phyloP scores from a whole-genome alignment of 2,797 vertebrate genomes.

The Vultur gryphus region DNA sequence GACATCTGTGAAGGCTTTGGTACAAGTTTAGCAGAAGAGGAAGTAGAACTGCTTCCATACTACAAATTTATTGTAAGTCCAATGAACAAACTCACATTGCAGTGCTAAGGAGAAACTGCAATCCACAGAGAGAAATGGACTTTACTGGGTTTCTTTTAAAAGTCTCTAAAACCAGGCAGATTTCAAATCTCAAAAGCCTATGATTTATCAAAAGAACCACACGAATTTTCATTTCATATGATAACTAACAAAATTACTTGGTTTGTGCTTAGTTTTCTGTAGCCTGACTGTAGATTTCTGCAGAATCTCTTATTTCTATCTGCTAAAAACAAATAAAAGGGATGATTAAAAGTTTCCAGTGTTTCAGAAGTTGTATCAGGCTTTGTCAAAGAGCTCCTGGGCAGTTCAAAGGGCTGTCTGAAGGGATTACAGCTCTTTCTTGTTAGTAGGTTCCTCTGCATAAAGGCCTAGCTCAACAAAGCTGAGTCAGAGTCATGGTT shows the following conservation, averaged over 20 bases:
- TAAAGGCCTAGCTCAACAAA: background rate
- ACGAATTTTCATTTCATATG: background rate
- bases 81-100: background rate
- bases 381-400: background rate
- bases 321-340: background rate
- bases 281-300: background rate
- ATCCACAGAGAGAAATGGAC: background rate
- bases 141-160: background rate
- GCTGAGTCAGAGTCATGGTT: background rate
- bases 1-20: background rate
- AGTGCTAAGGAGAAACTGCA: background rate
- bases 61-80: background rate
- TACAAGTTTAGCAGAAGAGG: background rate
- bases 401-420: constrained; percentile 31
- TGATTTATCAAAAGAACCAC: background rate
- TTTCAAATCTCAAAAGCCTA: background rate
- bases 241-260: background rate
- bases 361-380: background rate
- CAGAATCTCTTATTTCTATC: background rate
- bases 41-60: background rate
- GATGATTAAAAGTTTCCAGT: background rate
- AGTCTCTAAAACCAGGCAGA: background rate
- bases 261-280: background rate
- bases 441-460: background rate
- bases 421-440: constrained; percentile 21